Percentiles rank a stretch among this genome's conserved stretches.
These are phyloP conservation scores for Sisyra nigra DNA, from an alignment of 2,888 invertebrate species.

Conservation along the genomic window DNA sequence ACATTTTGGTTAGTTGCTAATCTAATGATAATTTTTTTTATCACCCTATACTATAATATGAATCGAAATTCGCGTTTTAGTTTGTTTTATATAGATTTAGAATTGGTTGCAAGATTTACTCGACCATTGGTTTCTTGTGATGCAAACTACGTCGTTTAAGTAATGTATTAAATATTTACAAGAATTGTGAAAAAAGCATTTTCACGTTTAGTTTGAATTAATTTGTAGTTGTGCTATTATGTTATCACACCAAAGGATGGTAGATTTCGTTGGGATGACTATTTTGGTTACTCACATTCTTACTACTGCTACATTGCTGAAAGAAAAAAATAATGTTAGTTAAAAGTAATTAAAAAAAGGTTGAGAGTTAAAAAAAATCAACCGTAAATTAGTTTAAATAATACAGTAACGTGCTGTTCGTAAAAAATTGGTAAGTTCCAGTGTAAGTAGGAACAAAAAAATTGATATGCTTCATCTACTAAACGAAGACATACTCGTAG, in stretches of 20 bases:
- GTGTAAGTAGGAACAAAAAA: background rate
- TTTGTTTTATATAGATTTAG: background rate
- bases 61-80: background rate
- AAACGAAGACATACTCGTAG: background rate
- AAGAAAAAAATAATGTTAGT: constrained; percentile 25
- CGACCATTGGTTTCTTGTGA: background rate
- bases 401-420: background rate
- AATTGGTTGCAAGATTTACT: background rate
- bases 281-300: constrained; percentile 69
- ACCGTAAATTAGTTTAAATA: background rate
- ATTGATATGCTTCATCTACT: background rate
- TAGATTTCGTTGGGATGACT: constrained; percentile 69
- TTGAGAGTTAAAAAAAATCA: background rate
- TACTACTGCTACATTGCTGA: constrained; percentile 63
- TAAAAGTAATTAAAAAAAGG: constrained; percentile 2
- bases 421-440: background rate
- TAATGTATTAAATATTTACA: background rate
- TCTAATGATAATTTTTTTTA: no score
- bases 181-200: background rate
- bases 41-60: no score
- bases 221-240: no score
- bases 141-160: background rate
- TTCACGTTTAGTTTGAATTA: no score
- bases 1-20: no score
- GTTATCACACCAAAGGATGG: constrained; percentile 55